Evolutionary conservation across 2,888 invertebrate genomes (phyloP), one percentile per base, ranked within the genome.

Genomic region (Xestia ashworthii): DNA sequence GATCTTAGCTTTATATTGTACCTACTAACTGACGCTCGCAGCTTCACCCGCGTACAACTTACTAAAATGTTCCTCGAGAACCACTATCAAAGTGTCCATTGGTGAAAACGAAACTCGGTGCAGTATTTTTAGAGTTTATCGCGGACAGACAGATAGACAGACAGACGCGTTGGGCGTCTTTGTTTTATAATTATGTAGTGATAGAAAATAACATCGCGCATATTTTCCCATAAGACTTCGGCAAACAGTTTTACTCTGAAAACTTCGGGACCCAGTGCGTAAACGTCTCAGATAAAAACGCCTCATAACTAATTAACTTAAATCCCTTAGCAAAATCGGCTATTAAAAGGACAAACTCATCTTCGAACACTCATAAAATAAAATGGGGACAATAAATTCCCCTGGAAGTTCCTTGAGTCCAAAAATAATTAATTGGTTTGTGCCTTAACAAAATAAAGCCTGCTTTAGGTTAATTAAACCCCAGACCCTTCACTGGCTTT

Each of bases 351-450:
- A 83, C 72, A 81, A 88, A 86, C 80, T 85, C 78, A 89, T 82
- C 82, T 87, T 76, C 82, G 72, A 88, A 86, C 71, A 86, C 78
- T 87, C 83, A 84, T 88, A 82, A 84, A 86, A 84, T 80, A 84
- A 89, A 87, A 88, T 81, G 79, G 71, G 74, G 67, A 80, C 81
- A 76, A 83, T 89, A 87, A 88, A 90, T 89, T 87, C 87, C 78
- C 76, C 69, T 67, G 76, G 62, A 89, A 88, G 85, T 87, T 87
- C 88, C 81, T 88, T 87, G 84, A 89, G 88, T 81, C 85, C 83
- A 78, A 87, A 90, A 91, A 91, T 91, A 91, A 91, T 91, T 91
- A 91, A 91, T 91, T 90, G 90, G 87, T 83, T 83, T 83, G 86
- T 83, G 80, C 82, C 89, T 90, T 89, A 89, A 90, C 91, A 91